Base-by-base conservation (phyloP, 2,888 invertebrate genomes). In the Poecilobothrus nobilitatus region DNA sequence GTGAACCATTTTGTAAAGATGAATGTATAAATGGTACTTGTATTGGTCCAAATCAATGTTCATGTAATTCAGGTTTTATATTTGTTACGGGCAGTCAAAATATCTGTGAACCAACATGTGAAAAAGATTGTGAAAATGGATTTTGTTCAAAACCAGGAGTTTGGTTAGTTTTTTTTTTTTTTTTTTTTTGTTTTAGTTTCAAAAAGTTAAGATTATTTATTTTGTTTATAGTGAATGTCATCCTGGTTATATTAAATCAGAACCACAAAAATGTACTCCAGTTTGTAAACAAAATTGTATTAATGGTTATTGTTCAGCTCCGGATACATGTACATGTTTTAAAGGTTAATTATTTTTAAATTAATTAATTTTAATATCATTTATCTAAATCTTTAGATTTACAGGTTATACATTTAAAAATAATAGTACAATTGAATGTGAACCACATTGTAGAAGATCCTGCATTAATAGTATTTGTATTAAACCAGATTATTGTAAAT, bases 11-110 rank as follows among this genome's bases (percentile, higher is more conserved):
- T 1, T 87, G 87, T 75, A 81, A 81, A 70, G 83, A 82, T 0
- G 83, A 83, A 0, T 86, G 86, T 73, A 73, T 83, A 0, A 85
- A 85, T 70, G 84, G 83, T 0, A 79, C 78, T 27, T 86, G 86
- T 70, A 78, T 80, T 2, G 82, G 80, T 0, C 79, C 79, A 2
- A 76, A 80, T 68, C 76, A 76, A 8, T 82, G 82, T 65, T 75
- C 75, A 0, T 82, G 82, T 71, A 71, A 75, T 10, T 74, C 75
- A 15, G 80, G 79, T 0, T 78, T 78, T 62, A 77, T 73, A 10
- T 77, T 75, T 22, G 75, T 73, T 15, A 78, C 78, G 22, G 75
- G 73, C 6, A 76, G 79, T 15, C 75, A 76, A 8, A 72, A 75
- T 4, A 70, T 75, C n/a, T 81, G 81, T 70, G 78, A 76, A 64